Evolutionary conservation across 2,888 invertebrate species (phyloP).

Genomic region (Laspeyria flexula): DNA sequence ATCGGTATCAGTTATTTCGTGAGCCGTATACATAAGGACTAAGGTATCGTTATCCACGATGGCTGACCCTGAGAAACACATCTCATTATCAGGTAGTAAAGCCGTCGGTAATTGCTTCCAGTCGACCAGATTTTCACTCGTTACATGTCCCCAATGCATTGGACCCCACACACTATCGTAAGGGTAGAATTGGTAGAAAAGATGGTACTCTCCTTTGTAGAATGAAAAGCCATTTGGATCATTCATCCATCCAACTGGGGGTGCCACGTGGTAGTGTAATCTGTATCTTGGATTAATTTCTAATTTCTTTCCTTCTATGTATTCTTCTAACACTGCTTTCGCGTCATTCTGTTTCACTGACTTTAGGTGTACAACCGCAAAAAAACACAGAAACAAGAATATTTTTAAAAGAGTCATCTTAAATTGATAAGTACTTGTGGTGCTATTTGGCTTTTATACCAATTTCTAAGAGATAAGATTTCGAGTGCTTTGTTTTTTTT

Average conservation of each 20-base stretch:
- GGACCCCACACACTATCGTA: conserved; percentile 76
- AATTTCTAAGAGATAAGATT: conserved; percentile 23
- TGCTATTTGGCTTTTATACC: conserved; percentile 28
- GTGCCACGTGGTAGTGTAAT: conserved; percentile 70
- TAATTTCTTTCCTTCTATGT: conserved; percentile 61
- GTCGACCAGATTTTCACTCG: conserved; percentile 76
- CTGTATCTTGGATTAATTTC: conserved; percentile 70
- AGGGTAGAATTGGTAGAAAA: conserved; percentile 85
- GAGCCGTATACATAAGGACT: conserved; percentile 75
- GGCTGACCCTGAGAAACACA: conserved; percentile 81
- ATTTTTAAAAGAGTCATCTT: conserved; percentile 25
- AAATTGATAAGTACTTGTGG: conserved; percentile 11
- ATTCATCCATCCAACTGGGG: conserved; percentile 85
- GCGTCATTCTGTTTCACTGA: conserved; percentile 39
- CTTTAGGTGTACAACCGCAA: conserved; percentile 44
- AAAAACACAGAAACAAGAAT: conserved; percentile 39
- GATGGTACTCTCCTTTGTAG: conserved; percentile 80
- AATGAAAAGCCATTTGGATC: conserved; percentile 86
- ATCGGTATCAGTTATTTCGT: conserved; percentile 49
- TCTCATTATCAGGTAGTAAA: conserved; percentile 73
- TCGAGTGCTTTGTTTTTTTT: too few species aligned
- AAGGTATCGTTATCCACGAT: conserved; percentile 66
- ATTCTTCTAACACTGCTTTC: conserved; percentile 57
- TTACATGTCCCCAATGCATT: conserved; percentile 85
- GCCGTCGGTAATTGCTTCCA: conserved; percentile 83